phyloP scores from a whole-genome alignment of 2,797 vertebrate species.

The Notolabrus celidotus region DNA sequence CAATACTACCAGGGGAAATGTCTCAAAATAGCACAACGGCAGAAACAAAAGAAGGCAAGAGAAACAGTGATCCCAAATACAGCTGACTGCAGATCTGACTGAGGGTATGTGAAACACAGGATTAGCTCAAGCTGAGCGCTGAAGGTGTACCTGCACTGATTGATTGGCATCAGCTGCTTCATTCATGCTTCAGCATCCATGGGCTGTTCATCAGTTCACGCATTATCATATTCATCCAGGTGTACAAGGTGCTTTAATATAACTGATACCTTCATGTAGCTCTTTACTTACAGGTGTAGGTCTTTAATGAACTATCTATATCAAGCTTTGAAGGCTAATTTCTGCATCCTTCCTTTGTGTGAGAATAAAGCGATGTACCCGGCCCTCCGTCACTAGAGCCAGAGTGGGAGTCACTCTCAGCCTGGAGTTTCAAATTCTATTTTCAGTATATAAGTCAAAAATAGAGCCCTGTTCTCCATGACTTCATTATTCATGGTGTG shows the following conservation, averaged over 20 bases:
- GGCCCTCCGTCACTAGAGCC: too few relatives aligned
- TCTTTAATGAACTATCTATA: too few relatives aligned
- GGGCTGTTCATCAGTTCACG: background rate
- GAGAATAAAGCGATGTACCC: too few relatives aligned
- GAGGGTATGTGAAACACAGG: background rate
- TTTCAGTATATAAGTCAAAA: too few relatives aligned
- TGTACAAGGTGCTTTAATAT: background rate
- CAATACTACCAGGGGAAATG: background rate
- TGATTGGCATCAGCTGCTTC: background rate
- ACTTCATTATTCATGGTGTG: too few relatives aligned
- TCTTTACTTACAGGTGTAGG: too few relatives aligned
- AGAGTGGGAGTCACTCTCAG: too few relatives aligned
- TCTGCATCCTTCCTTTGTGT: too few relatives aligned
- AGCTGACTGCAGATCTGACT: background rate
- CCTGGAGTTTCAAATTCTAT: too few relatives aligned
- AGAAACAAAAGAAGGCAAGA: background rate
- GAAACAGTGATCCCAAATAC: background rate
- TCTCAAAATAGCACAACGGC: background rate
- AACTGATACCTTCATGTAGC: too few relatives aligned
- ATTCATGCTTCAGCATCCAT: background rate
- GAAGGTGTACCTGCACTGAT: background rate
- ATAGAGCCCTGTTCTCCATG: too few relatives aligned
- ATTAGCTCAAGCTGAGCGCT: background rate
- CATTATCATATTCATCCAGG: background rate
- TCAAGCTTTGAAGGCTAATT: too few relatives aligned